Conservation (phyloP, 2,797 vertebrate species). For the Clarias laeviceps region DNA sequence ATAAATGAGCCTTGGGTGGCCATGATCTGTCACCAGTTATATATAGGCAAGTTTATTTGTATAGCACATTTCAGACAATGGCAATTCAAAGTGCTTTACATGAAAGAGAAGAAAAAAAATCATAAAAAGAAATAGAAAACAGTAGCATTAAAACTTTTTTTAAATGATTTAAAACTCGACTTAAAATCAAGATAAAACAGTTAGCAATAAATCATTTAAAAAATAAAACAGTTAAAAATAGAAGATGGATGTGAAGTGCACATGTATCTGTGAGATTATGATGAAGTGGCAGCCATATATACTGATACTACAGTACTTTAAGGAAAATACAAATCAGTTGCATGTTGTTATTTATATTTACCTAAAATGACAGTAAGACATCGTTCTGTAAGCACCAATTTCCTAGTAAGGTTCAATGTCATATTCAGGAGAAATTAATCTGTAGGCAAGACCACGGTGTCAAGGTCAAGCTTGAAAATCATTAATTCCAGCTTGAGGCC, state of each 20-base stretch:
- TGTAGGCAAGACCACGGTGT: background rate
- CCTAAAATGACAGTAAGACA: background rate
- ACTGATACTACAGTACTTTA: conserved; percentile 63
- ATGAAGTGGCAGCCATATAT: conserved; percentile 68
- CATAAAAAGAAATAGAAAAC: too few species aligned
- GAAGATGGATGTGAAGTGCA: background rate
- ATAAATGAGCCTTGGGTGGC: too few species aligned
- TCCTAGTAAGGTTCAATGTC: background rate
- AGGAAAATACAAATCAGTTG: conserved; percentile 67
- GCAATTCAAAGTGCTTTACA: too few species aligned
- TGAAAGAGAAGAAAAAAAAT: too few species aligned
- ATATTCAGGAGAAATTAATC: background rate
- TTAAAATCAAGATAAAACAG: too few species aligned
- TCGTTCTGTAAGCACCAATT: background rate
- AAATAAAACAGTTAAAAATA: too few species aligned
- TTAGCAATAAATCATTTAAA: too few species aligned
- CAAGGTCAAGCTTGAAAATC: background rate
- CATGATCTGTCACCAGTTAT: too few species aligned
- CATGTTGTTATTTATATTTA: background rate
- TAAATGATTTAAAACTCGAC: too few species aligned
- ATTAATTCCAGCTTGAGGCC: background rate
- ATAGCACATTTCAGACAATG: too few species aligned
- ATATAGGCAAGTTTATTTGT: too few species aligned
- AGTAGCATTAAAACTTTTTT: too few species aligned
- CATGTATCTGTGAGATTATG: conserved; percentile 63